Evolutionary conservation across 2,888 invertebrate genomes (phyloP).

Genomic region (Leptinotarsa haldemani): DNA sequence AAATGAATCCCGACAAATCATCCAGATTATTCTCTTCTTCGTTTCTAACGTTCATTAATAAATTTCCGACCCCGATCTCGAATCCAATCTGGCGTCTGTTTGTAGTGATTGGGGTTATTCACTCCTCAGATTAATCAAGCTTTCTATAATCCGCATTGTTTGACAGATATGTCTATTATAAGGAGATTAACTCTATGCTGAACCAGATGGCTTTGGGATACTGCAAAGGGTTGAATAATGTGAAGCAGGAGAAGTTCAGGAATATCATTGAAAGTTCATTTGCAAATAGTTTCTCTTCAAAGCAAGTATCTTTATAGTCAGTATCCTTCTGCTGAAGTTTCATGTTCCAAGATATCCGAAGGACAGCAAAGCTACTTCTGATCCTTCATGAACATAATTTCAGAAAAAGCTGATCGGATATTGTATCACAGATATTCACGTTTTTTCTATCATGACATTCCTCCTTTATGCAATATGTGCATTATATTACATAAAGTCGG

Average conservation of each 20-base stretch:
- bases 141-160: conserved; percentile 51
- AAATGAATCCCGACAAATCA: conserved; percentile 38
- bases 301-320: too few species aligned
- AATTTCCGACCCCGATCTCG: conserved; percentile 33
- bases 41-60: conserved; percentile 37
- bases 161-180: conserved; percentile 62
- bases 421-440: too few species aligned
- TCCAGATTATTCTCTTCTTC: conserved; percentile 38
- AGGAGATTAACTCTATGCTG: conserved; percentile 38
- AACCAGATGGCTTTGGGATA: conserved; percentile 36
- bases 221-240: conserved; percentile 18
- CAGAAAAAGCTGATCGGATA: too few species aligned
- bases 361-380: too few species aligned
- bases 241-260: background rate
- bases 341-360: too few species aligned
- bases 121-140: conserved; percentile 42
- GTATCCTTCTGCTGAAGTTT: fast-evolving
- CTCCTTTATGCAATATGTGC: too few species aligned
- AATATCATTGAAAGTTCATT: too few species aligned
- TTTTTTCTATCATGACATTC: too few species aligned
- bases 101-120: conserved; percentile 44
- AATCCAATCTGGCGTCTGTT: conserved; percentile 33
- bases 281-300: too few species aligned
- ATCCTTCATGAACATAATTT: too few species aligned
- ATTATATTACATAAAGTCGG: too few species aligned